Evolutionary conservation across 2,797 vertebrate genomes (phyloP), one percentile per base, ranked within the genome.

Genomic region (Hyperoplus immaculatus): DNA sequence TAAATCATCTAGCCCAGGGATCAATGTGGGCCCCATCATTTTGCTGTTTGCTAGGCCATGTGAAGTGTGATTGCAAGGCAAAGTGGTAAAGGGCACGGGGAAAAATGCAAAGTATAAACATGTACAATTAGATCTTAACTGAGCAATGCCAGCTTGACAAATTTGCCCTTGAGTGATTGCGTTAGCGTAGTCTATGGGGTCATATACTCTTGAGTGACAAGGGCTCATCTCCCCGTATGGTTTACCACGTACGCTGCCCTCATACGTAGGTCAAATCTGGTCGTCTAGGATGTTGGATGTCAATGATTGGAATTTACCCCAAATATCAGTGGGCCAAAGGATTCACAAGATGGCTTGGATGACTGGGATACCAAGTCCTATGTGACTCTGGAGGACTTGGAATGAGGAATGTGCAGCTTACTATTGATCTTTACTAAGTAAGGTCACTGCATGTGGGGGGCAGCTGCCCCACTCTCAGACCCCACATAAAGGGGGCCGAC

Each of bases 291-390:
- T 75, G 66, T 75, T 72, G 69, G 57, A 62, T 75, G 77, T 91
- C 81, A 88, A 91, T 91, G 86, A 90, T 63, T 84, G 90, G 94
- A 94, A 95, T 95, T 92, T 72, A 87, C 60, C 80, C 77, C 38
- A 86, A 93, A 92, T 93, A 88, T 94, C 78, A 81, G 69, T 21
- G 55, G 73, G 86, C 63, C 81, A 78, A 91, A 81, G 74, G 79
- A 91, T 85, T 87, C 87, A 79, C 73, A 78, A 77, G 84, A 93
- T 93, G 87, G 78, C 85, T 84, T 47, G 76, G 51, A 94, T 94
- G 89, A 68, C 84, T 93, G 90, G 84, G 89, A 95, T 95, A 83
- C 93, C 92, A 75, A 75, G 29, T 78, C 75, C 88, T 56, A 64
- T 81, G 87, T 89, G 87, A 93, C 89, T 88, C 68, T 72, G 73